Conservation (phyloP, 2,113 vertebrate species). For the Pelodiscus sinensis region DNA sequence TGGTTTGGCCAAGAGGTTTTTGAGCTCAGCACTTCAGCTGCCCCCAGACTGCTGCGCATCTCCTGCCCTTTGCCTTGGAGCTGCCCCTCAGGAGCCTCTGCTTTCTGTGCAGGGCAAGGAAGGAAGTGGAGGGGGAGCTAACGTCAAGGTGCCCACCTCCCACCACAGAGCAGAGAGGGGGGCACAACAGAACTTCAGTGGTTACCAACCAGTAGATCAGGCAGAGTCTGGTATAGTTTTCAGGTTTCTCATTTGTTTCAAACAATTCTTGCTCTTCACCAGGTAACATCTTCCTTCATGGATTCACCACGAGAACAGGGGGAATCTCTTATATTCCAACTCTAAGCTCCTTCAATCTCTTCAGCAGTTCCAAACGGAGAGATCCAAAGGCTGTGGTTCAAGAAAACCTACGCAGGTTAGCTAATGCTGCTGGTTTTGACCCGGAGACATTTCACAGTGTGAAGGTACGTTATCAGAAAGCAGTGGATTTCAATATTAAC, state of each 20-base stretch:
- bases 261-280: conserved; percentile 26
- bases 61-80: no score
- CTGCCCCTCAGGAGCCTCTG: no score
- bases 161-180: no score
- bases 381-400: conserved; percentile 85
- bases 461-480: conserved; percentile 81
- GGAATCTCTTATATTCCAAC: conserved; percentile 89
- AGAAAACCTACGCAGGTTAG: conserved; percentile 90
- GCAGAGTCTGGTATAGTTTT: neutral
- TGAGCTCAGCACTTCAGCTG: no score
- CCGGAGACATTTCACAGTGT: conserved; percentile 79
- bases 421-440: conserved; percentile 85
- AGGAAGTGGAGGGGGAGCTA: no score
- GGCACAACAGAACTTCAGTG: no score
- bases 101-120: no score
- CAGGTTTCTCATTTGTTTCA: neutral
- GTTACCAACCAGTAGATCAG: no score
- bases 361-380: conserved; percentile 86
- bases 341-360: conserved; percentile 91
- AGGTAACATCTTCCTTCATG: conserved; percentile 88
- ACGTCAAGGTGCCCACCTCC: no score
- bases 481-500: neutral
- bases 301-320: conserved; percentile 91
- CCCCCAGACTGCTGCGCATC: no score
- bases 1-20: no score